These are phyloP conservation scores for Trichechus manatus DNA, from an alignment of 2,113 vertebrate genomes.

Conservation along the genomic window DNA sequence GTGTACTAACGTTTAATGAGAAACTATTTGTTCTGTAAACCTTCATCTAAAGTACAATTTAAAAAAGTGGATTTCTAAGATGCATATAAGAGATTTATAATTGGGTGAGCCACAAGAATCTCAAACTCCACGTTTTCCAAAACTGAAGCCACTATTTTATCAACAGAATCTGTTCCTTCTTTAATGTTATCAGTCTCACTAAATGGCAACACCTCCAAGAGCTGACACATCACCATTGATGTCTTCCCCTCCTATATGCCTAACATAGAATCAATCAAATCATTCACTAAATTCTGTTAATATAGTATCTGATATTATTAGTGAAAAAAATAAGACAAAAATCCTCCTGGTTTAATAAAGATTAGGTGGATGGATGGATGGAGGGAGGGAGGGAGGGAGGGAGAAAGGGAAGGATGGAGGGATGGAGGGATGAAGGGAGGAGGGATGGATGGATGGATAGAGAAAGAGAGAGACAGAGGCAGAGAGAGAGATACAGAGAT, in stretches of 20 bases:
- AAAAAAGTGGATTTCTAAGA: not conserved
- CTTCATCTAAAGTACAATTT: too few relatives aligned
- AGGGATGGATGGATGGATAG: not conserved
- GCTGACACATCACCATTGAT: not conserved
- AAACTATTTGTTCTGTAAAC: too few relatives aligned
- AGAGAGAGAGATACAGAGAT: not conserved
- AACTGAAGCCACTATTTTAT: not conserved
- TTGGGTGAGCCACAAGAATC: not conserved
- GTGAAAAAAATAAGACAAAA: not conserved
- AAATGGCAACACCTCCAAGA: not conserved
- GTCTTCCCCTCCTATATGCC: not conserved
- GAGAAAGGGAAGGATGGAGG: not conserved
- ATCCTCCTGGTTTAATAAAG: not conserved
- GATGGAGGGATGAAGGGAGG: not conserved
- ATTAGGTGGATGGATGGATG: not conserved
- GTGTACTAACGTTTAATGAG: too few relatives aligned
- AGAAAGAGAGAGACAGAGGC: not conserved
- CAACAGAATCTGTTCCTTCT: not conserved
- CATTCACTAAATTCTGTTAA: not conserved
- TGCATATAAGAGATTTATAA: not conserved
- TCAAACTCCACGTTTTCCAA: not conserved
- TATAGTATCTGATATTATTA: not conserved
- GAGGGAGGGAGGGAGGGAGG: not conserved
- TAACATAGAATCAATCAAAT: not conserved
- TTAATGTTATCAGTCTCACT: not conserved